Conservation (phyloP, 2,797 vertebrate genomes). For the Pangasius larnaudii region DNA sequence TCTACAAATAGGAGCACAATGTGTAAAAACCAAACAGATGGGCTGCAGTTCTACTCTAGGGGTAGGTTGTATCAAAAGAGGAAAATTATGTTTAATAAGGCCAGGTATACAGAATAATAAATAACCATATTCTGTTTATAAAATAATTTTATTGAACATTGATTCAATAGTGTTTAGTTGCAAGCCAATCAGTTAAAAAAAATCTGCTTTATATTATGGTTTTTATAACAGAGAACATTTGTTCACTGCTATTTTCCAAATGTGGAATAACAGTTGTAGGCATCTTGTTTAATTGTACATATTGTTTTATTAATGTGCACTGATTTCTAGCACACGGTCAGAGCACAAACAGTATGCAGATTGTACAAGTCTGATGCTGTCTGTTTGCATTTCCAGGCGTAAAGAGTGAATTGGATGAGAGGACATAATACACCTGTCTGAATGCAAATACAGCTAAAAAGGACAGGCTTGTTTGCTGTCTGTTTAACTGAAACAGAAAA, state of each 20-base stretch:
- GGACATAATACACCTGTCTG: background rate
- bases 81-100: background rate
- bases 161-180: background rate
- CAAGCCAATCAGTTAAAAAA: background rate
- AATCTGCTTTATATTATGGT: background rate
- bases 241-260: background rate
- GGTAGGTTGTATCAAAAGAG: background rate
- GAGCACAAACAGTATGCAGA: background rate
- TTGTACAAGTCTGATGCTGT: background rate
- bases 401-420: background rate
- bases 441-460: constrained; percentile 5
- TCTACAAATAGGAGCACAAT: background rate
- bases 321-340: background rate
- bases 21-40: background rate
- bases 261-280: background rate
- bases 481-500: background rate
- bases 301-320: background rate
- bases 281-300: background rate
- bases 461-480: constrained; percentile 31
- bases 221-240: background rate
- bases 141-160: background rate
- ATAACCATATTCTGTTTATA: background rate
- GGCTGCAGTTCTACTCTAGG: background rate
- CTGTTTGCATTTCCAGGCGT: constrained; percentile 11
- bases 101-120: background rate